phyloP scores from a whole-genome alignment of 2,888 invertebrate species.

The Rhodophaea formosa region DNA sequence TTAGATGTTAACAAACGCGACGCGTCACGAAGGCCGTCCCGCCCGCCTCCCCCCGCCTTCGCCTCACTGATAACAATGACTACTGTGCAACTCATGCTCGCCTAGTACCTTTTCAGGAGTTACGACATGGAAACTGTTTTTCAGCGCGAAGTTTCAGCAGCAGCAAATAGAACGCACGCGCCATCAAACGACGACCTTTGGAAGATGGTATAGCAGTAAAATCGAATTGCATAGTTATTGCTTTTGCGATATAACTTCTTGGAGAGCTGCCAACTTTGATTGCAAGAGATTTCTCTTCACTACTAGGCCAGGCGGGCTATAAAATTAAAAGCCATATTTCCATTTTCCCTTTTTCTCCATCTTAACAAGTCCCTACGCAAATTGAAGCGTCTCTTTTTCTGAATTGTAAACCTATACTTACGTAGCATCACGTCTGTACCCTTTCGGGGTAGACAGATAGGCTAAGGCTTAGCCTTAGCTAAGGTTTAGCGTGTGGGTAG shows the following conservation, averaged over 20 bases:
- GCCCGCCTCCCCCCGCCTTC: slow-evolving; percentile 40
- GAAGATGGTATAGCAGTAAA: slow-evolving; percentile 6
- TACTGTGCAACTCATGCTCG: slow-evolving; percentile 51
- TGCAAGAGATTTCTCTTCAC: background rate
- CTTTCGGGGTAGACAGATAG: too few species aligned
- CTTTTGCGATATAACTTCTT: background rate
- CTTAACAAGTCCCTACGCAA: background rate
- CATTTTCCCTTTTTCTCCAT: background rate
- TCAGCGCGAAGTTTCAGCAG: slow-evolving; percentile 43
- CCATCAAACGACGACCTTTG: background rate
- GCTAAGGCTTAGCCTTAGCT: too few species aligned
- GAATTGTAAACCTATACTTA: background rate
- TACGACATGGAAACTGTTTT: slow-evolving; percentile 58
- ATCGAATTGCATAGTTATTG: slow-evolving; percentile 7
- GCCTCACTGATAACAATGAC: slow-evolving; percentile 65
- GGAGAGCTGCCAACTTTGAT: slow-evolving; percentile 2
- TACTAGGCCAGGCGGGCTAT: background rate
- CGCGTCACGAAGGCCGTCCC: slow-evolving; percentile 53
- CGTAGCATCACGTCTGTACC: too few species aligned
- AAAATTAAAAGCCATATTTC: background rate
- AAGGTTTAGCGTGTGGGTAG: too few species aligned
- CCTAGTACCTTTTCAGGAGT: slow-evolving; percentile 75
- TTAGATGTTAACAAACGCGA: slow-evolving; percentile 48
- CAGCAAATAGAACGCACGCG: background rate
- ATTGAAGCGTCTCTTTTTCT: background rate